Evolutionary conservation across 2,113 vertebrate species (phyloP).

Genomic region (Anarhynchus alexandrinus): DNA sequence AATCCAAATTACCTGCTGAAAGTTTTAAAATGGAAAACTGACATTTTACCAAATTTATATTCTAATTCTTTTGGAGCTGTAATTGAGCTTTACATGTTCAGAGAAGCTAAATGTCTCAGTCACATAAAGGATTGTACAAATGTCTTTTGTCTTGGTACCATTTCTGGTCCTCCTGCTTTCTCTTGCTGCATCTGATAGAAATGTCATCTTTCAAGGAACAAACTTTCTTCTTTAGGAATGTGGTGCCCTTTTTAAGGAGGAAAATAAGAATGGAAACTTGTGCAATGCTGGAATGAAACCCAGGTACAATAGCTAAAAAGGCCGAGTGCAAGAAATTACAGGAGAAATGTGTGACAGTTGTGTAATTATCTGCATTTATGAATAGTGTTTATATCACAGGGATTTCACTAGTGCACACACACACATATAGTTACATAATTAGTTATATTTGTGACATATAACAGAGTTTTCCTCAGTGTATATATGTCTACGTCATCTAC

Average conservation of each 20-base stretch:
- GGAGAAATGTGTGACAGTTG: not conserved
- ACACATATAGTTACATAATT: not conserved
- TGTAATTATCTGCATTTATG: not conserved
- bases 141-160: not conserved
- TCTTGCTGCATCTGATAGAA: not conserved
- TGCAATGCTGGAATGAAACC: not conserved
- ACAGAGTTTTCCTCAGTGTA: not conserved
- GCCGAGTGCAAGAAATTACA: not conserved
- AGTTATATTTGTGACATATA: not conserved
- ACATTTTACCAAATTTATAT: not conserved
- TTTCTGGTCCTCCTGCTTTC: not conserved
- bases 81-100: not conserved
- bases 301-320: not conserved
- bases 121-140: not conserved
- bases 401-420: not conserved
- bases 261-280: not conserved
- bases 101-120: not conserved
- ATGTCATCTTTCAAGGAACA: not conserved
- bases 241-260: not conserved
- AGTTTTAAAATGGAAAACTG: slow-evolving; percentile 21
- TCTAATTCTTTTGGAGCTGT: not conserved
- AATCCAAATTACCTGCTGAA: not conserved
- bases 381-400: not conserved
- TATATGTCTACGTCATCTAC: not conserved
- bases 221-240: not conserved